Conservation (phyloP, 1,140 invertebrate species). For the Scaptomyza hsui region DNA sequence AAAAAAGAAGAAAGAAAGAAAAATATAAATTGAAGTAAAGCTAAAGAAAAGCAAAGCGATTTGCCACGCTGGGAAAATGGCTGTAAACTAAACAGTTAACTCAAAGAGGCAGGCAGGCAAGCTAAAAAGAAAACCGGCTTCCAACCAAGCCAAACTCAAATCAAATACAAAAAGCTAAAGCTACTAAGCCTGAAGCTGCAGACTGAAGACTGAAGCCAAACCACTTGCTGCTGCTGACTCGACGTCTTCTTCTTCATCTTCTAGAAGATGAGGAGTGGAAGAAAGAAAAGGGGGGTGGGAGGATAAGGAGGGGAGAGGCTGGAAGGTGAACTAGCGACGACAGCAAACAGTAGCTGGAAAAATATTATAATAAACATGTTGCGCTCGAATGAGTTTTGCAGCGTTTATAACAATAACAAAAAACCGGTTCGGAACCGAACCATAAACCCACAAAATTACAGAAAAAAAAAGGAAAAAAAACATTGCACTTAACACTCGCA, state of each 20-base stretch:
- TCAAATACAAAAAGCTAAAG: constrained; percentile 24
- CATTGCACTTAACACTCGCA: constrained; percentile 8
- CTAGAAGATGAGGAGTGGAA: background rate
- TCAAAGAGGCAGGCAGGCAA: background rate
- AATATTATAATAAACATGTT: constrained; percentile 54
- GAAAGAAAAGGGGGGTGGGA: background rate
- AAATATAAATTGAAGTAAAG: constrained; percentile 11
- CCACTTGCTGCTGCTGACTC: constrained; percentile 40
- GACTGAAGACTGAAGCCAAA: constrained; percentile 12
- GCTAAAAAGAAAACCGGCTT: constrained; percentile 32
- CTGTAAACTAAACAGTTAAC: constrained; percentile 42
- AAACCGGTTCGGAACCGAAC: constrained; percentile 45
- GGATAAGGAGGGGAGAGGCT: background rate
- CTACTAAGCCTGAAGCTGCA: constrained; percentile 11
- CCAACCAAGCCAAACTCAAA: background rate
- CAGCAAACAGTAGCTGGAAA: constrained; percentile 45
- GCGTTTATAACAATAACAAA: constrained; percentile 24
- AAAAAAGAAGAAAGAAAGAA: constrained; percentile 18
- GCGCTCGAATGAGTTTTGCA: constrained; percentile 37
- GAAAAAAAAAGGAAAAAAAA: constrained; percentile 2
- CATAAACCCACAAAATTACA: constrained; percentile 29
- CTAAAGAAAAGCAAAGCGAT: constrained; percentile 32
- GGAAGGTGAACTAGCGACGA: constrained; percentile 3
- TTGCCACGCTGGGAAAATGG: constrained; percentile 29
- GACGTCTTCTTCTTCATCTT: background rate